These are phyloP conservation scores for Amphipyra tragopoginis DNA, from an alignment of 2,888 invertebrate species.

Conservation along the genomic window DNA sequence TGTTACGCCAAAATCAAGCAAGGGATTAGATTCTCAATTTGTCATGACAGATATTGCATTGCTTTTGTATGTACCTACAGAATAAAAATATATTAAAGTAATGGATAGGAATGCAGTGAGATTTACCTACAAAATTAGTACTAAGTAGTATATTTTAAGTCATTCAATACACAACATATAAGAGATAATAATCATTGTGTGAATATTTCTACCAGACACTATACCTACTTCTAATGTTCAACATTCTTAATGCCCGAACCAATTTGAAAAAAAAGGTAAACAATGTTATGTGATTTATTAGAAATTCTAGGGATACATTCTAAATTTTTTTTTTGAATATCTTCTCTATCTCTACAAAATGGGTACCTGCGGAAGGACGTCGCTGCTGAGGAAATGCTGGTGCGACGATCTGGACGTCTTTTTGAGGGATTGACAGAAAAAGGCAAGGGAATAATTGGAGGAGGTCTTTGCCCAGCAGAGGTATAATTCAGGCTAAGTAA, in stretches of 20 bases:
- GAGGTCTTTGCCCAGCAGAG: no score
- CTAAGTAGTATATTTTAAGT: not conserved
- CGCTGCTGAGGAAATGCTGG: no score
- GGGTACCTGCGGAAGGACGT: no score
- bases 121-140: slow-evolving; percentile 12
- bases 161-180: not conserved
- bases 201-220: not conserved
- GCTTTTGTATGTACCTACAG: slow-evolving; percentile 49
- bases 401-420: no score
- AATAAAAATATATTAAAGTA: slow-evolving; percentile 21
- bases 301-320: no score
- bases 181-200: not conserved
- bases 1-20: slow-evolving; percentile 26
- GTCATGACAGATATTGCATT: slow-evolving; percentile 50
- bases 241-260: not conserved
- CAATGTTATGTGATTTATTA: no score
- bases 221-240: slow-evolving; percentile 3
- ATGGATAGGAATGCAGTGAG: slow-evolving; percentile 7
- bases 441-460: no score
- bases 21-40: slow-evolving; percentile 35
- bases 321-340: no score
- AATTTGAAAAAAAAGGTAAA: no score
- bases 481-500: no score
- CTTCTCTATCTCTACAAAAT: no score
- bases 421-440: no score